These are phyloP conservation scores for Bruchidius siliquastri DNA, from an alignment of 2,888 invertebrate species.

Conservation along the genomic window DNA sequence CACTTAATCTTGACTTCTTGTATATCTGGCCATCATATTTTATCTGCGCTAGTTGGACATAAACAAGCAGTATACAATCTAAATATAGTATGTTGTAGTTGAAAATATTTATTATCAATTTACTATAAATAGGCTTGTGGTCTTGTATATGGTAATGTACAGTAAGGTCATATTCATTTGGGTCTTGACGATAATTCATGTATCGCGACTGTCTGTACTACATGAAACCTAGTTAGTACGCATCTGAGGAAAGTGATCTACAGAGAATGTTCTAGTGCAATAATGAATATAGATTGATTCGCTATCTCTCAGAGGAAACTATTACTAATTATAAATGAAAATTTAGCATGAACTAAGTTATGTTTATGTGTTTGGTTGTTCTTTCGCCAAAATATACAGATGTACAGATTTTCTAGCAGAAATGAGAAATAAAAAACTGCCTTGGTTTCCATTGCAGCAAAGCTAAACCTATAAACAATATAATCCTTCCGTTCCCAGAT, in stretches of 20 bases:
- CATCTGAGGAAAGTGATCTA: not conserved
- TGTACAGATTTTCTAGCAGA: too few relatives aligned
- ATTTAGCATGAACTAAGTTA: too few relatives aligned
- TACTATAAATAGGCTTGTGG: conserved; percentile 18
- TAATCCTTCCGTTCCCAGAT: too few relatives aligned
- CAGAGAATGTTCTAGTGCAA: too few relatives aligned
- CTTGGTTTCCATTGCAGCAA: too few relatives aligned
- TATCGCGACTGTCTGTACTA: not conserved
- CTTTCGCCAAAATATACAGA: too few relatives aligned
- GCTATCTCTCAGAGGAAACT: too few relatives aligned
- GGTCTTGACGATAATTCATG: conserved; percentile 4
- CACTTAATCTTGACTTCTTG: not conserved
- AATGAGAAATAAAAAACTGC: too few relatives aligned
- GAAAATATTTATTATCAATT: conserved; percentile 18
- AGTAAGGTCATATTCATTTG: conserved; percentile 34
- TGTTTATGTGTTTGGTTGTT: too few relatives aligned
- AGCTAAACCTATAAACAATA: too few relatives aligned
- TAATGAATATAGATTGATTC: too few relatives aligned
- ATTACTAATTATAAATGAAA: too few relatives aligned
- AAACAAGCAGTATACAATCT: conserved; percentile 13
- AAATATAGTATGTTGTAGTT: conserved; percentile 18
- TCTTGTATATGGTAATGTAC: conserved; percentile 23
- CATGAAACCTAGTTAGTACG: not conserved
- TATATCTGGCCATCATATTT: conserved; percentile 6
- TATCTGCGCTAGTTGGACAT: conserved; percentile 9